A percentile compares a stretch with the other conserved stretches of the same genome.
These are phyloP conservation scores for Enchytraeus crypticus DNA, from an alignment of 2,888 invertebrate genomes.

Conservation along the genomic window DNA sequence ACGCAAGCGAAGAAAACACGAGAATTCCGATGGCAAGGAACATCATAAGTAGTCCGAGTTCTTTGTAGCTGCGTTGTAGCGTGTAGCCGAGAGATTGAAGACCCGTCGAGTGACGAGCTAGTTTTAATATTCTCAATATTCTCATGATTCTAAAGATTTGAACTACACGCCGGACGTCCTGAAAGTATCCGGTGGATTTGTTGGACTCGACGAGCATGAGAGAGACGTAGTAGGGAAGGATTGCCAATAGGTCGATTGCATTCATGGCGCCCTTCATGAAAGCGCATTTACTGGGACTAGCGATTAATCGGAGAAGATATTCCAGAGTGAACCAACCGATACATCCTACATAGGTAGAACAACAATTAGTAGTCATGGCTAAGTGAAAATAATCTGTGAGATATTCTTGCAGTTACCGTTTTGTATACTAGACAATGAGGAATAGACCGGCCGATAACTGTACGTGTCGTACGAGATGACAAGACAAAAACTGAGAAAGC, in stretches of 20 bases:
- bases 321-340: conserved; percentile 99
- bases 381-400: too few relatives aligned
- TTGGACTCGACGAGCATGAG: conserved; percentile 92
- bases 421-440: too few relatives aligned
- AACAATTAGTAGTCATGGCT: too few relatives aligned
- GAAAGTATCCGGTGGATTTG: conserved; percentile 56
- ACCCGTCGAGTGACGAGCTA: conserved; percentile 87
- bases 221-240: conserved; percentile 96
- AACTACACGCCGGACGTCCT: conserved; percentile 93
- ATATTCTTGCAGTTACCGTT: too few relatives aligned
- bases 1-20: conserved; percentile 95
- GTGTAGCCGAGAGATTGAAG: conserved; percentile 96
- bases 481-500: too few relatives aligned
- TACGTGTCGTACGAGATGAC: too few relatives aligned
- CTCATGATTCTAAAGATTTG: conserved; percentile 85
- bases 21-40: conserved; percentile 98
- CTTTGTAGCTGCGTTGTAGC: conserved; percentile 94
- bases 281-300: conserved; percentile 97
- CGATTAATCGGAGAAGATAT: conserved; percentile 87
- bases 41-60: conserved; percentile 90
- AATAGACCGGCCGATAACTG: too few relatives aligned
- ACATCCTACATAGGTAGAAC: conserved; percentile 53
- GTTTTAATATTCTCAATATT: conserved; percentile 49
- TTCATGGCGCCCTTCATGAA: conserved; percentile 98
- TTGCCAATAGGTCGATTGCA: conserved; percentile 94